Conservation (phyloP, 2,113 vertebrate genomes). For the Illadopsis cleaveri region DNA sequence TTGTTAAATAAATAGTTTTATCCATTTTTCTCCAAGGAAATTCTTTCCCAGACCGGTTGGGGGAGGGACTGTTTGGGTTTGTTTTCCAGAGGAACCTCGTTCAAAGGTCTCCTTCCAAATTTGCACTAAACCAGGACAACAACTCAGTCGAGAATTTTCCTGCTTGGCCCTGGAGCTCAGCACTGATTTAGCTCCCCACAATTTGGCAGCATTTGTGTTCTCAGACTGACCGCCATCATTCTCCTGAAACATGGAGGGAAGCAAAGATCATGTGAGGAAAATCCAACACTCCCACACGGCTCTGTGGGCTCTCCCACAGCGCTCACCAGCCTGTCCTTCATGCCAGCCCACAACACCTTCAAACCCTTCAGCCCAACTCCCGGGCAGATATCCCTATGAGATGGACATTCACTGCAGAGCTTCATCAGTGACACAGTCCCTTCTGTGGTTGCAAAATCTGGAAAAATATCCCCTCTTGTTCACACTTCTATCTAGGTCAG, state of each 20-base stretch:
- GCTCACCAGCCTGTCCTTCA: neutral
- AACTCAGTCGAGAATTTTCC: neutral
- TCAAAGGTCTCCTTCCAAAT: no score
- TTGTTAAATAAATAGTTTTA: no score
- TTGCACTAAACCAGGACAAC: no score
- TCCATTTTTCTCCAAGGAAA: no score
- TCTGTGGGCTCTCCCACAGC: neutral
- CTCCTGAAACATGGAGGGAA: neutral
- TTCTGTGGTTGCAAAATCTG: neutral
- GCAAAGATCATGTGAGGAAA: neutral
- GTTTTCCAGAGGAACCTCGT: no score
- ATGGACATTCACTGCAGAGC: neutral
- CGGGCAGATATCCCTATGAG: neutral
- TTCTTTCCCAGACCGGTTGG: no score
- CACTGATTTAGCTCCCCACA: neutral
- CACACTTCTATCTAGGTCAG: neutral
- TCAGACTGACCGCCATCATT: rapidly evolving
- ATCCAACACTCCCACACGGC: neutral
- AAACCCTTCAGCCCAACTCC: neutral
- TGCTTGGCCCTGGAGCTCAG: neutral
- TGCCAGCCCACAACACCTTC: neutral
- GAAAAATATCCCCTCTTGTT: neutral
- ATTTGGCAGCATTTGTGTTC: neutral
- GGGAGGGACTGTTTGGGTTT: no score
- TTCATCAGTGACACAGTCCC: neutral